phyloP scores from a whole-genome alignment of 2,797 vertebrate species.

The Choloepus didactylus region DNA sequence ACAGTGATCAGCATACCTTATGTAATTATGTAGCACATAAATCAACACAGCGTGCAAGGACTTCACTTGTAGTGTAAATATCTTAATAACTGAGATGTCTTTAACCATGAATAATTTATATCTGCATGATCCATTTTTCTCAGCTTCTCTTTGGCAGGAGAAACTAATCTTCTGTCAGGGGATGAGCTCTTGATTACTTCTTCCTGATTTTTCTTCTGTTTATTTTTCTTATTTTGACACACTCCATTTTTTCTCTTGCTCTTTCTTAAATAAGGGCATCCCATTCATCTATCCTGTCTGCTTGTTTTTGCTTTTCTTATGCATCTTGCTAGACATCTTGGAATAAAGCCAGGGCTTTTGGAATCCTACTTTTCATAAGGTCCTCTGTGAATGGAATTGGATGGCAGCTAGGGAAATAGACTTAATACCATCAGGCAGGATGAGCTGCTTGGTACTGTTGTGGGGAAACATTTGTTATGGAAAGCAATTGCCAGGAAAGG shows the following conservation, averaged over 20 bases:
- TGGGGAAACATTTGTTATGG: constrained; percentile 51
- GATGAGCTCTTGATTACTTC: constrained; percentile 83
- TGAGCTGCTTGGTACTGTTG: constrained; percentile 63
- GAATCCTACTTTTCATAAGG: constrained; percentile 1
- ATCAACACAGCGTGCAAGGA: constrained; percentile 86
- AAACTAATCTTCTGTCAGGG: constrained; percentile 86
- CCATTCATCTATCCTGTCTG: constrained; percentile 78
- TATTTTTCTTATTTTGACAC: constrained; percentile 84
- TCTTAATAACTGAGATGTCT: constrained; percentile 89
- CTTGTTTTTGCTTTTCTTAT: constrained; percentile 73
- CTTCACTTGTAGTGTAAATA: constrained; percentile 87
- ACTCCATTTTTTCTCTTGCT: constrained; percentile 82
- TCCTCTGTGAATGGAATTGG: constrained; percentile 1
- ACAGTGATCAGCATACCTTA: constrained; percentile 87
- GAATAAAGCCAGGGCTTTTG: constrained; percentile 11
- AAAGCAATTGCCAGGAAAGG: constrained; percentile 64
- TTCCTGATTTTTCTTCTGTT: constrained; percentile 83
- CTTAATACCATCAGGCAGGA: constrained; percentile 52
- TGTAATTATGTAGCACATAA: constrained; percentile 88
- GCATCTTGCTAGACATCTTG: constrained; percentile 74
- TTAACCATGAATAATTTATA: constrained; percentile 90
- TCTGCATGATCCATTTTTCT: constrained; percentile 87
- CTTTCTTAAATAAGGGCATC: constrained; percentile 78
- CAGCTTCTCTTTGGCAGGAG: constrained; percentile 84
- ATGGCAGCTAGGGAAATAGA: constrained; percentile 70